Base-by-base conservation (phyloP, 1,140 invertebrate species). In the Lordiphosa stackelbergi region DNA sequence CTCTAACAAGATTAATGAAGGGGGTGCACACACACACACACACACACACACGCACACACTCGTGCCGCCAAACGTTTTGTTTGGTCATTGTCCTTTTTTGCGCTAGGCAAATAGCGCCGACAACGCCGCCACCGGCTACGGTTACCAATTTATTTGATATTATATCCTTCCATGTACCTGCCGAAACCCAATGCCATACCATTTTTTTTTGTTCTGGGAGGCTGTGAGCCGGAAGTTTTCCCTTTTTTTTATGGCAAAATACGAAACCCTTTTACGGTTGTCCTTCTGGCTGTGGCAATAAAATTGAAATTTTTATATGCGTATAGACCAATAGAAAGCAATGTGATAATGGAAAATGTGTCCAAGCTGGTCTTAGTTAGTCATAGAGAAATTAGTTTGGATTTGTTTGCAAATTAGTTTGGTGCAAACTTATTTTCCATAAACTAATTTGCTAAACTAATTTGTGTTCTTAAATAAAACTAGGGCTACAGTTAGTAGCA, bases 31-130 rank as follows among this genome's bases (percentile, higher is more conserved):
- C 28, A 61, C 60, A 66, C 63, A 63, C 42, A 65, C 69, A 45
- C 45, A 31, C 28, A 31, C 28, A 12, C 31, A 37, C 57, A 12
- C 31, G 35, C 57, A 41, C 53, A 11, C 47, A 53, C 22, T 54
- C 22, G 53, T 31, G 28, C 28, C 28, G 28, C 28, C 28, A 31
- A 31, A 31, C 28, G 57, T 64, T 78, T 31, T 78, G 59, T 64
- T 73, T 73, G 73, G 73, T 77, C 73, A 78, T 78, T 77, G 69
- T 77, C 73, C 69, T 77, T 77, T 75, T 77, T 77, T 71, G 69
- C 69, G 64, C 42, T 77, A 73, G 73, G 73, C 73, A 77, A 77
- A 77, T 77, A 77, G 51, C 59, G 37, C 28, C 10, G 22, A 34
- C 28, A 37, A 10, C 19, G 41, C 42, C 59, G 19, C 19, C 19